phyloP scores from a whole-genome alignment of 2,113 vertebrate genomes.

The Malurus elegans region DNA sequence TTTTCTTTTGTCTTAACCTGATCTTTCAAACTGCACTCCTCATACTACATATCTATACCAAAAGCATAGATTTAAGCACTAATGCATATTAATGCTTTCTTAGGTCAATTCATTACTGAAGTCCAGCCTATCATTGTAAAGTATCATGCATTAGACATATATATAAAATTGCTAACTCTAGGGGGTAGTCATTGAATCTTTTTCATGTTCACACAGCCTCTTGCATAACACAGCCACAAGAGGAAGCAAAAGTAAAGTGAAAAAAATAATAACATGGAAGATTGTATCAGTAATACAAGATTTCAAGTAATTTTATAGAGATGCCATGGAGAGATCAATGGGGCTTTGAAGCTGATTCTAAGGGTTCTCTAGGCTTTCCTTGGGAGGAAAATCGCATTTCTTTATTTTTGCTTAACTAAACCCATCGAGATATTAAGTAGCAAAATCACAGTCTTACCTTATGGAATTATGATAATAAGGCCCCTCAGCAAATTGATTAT shows the following conservation, averaged over 20 bases:
- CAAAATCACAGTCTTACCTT: conserved; percentile 34
- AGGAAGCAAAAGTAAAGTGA: conserved; percentile 18
- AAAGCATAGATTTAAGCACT: neutral
- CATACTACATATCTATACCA: neutral
- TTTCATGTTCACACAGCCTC: neutral
- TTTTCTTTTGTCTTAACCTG: neutral
- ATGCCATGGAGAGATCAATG: neutral
- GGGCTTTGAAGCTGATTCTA: conserved; percentile 5
- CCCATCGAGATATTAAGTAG: conserved; percentile 37
- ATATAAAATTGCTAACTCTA: neutral
- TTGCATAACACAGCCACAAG: neutral
- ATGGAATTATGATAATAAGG: conserved; percentile 63
- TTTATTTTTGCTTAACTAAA: conserved; percentile 64
- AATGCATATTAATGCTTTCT: neutral
- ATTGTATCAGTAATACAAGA: neutral
- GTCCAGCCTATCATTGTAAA: neutral
- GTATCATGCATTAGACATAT: neutral
- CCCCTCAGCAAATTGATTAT: conserved; percentile 49
- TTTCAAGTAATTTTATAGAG: neutral
- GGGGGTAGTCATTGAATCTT: neutral
- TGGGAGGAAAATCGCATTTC: conserved; percentile 30
- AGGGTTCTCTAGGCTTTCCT: neutral
- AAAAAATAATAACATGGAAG: neutral
- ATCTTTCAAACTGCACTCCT: neutral
- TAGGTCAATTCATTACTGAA: neutral